phyloP scores from a whole-genome alignment of 2,113 vertebrate species.

The Thymallus thymallus region DNA sequence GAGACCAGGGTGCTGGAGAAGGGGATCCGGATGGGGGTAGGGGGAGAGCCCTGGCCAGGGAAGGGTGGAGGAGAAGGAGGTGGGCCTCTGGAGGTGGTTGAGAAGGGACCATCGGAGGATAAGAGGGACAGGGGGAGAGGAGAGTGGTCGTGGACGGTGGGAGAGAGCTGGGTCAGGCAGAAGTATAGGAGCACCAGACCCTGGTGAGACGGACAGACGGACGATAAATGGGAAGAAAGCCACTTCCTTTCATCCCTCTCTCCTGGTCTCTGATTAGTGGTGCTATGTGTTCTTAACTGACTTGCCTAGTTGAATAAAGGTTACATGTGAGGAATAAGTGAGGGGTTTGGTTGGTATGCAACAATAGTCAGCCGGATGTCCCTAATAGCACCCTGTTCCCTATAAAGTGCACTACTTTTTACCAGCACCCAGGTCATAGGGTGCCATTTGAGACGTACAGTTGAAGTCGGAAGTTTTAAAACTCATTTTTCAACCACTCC shows the following conservation, averaged over 20 bases:
- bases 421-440: no score
- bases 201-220: conserved; percentile 52
- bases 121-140: background rate
- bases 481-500: no score
- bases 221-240: no score
- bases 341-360: background rate
- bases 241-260: background rate
- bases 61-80: background rate
- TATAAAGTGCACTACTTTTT: no score
- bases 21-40: background rate
- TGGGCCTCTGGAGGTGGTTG: background rate
- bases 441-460: no score
- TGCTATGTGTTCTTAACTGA: no score
- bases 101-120: background rate
- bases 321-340: no score
- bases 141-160: conserved; percentile 58
- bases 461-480: no score
- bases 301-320: no score
- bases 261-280: background rate
- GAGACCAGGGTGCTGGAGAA: background rate
- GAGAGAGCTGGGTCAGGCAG: conserved; percentile 57
- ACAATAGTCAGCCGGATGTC: background rate
- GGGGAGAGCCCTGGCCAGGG: background rate
- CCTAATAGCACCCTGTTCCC: no score
- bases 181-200: conserved; percentile 69